Evolutionary conservation across 2,888 invertebrate genomes (phyloP), one percentile per base, ranked within the genome.

Genomic region (Acleris cristana): DNA sequence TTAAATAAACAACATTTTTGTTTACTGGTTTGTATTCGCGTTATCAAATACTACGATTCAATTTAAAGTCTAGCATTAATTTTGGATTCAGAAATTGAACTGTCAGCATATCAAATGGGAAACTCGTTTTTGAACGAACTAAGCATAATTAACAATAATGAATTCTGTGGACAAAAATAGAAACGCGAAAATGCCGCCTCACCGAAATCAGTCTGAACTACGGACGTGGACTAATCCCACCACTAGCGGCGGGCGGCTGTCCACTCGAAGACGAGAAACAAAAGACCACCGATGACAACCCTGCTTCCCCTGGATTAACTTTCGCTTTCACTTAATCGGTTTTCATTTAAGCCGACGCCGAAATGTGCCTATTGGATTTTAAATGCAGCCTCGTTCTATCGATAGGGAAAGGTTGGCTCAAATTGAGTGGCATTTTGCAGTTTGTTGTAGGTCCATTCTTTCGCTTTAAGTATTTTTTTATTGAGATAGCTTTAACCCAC

Each of bases 321-420:
- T 64, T 65, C 60, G 60, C 69, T 61, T 64, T 69, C 66, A 61
- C 66, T 66, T 61, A 63, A 67, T 67, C 67, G 67, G 62, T 63
- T 62, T 67, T 57, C 63, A 67, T 67, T 67, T 63, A 66, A 66
- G 56, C 66, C 34, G 21, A 18, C 21, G 40, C 56, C 61, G 44
- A 66, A 66, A 66, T 66, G 52, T 57, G 56, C 61, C 61, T 66
- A 62, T 66, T 57, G 61, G 45, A 55, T 51, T 66, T 66, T 66
- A 62, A 62, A 65, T 51, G 60, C 60, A 16, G 60, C 51, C 19
- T 51, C 60, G 61, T 56, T 61, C 52, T 60, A 61, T 52, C 61
- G 65, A 66, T 65, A 65, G 60, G 61, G 56, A 57, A 66, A 62
- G 61, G 55, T 60, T 48, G 51, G 19, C 45, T 30, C 40, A 45